A percentile compares a stretch with the other conserved stretches of the same genome.
Evolutionary conservation across 2,888 invertebrate genomes (phyloP).

Genomic region (Mycogona germanica): DNA sequence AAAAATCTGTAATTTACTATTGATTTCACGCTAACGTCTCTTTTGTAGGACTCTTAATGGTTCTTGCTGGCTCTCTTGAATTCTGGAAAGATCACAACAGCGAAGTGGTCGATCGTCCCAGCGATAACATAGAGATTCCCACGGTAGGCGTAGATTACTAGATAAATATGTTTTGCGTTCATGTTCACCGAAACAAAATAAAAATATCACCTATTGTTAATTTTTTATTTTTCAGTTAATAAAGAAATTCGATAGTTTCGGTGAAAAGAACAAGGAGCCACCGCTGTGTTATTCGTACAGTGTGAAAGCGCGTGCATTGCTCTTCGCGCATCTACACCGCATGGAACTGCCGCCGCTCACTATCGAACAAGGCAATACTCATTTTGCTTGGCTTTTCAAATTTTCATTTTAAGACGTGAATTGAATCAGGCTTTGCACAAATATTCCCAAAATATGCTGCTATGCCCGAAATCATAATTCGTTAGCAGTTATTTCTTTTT

Average conservation of each 20-base stretch:
- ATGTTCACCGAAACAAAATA: too few species aligned
- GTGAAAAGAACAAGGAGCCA: constrained; percentile 91
- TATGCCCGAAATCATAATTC: too few species aligned
- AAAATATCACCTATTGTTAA: constrained; percentile 4
- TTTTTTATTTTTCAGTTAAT: constrained; percentile 53
- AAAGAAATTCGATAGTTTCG: constrained; percentile 76
- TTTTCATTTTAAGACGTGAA: too few species aligned
- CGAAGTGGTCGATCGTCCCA: constrained; percentile 81
- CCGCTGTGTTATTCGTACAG: constrained; percentile 89
- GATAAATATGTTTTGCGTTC: not conserved
- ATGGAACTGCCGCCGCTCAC: constrained; percentile 62
- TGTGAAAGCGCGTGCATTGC: constrained; percentile 66
- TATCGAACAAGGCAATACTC: constrained; percentile 69
- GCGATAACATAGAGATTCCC: constrained; percentile 91
- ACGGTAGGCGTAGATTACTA: constrained; percentile 47
- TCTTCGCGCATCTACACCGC: constrained; percentile 92
- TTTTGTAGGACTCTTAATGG: constrained; percentile 65
- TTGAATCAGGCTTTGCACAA: too few species aligned
- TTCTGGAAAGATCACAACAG: constrained; percentile 90
- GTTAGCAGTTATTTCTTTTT: not conserved
- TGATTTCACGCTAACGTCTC: not conserved
- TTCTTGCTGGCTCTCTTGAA: constrained; percentile 90
- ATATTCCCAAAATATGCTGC: too few species aligned
- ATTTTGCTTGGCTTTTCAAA: too few species aligned
- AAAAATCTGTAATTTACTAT: constrained; percentile 3